Evolutionary conservation across 2,888 invertebrate genomes (phyloP).

Genomic region (Caenorhabditis sp.): DNA sequence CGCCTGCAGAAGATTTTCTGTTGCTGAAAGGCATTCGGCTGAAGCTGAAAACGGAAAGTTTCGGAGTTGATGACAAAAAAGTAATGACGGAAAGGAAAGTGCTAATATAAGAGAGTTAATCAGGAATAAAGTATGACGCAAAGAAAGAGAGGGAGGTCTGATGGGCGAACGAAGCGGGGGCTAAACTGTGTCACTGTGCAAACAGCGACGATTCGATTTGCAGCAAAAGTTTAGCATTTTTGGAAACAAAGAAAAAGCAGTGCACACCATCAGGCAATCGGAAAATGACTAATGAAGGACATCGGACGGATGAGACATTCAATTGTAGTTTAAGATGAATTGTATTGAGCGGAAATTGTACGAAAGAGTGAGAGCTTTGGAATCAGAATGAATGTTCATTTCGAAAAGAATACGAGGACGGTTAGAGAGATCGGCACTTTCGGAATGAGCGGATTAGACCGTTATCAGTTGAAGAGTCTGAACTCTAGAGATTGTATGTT

Average conservation of each 20-base stretch:
- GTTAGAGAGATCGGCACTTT: no score
- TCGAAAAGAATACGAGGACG: no score
- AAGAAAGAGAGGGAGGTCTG: conserved; percentile 9
- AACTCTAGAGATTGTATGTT: no score
- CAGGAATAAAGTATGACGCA: conserved; percentile 21
- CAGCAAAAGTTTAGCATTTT: conserved; percentile 18
- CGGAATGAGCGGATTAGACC: no score
- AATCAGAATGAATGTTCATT: no score
- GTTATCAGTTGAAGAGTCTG: no score
- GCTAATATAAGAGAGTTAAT: not conserved
- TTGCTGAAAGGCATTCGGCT: conserved; percentile 21
- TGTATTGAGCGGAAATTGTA: no score
- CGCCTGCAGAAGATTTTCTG: not conserved
- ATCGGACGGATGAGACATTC: not conserved
- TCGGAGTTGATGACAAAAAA: not conserved
- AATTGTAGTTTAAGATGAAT: no score
- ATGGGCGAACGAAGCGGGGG: conserved; percentile 19
- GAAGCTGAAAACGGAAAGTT: conserved; percentile 9
- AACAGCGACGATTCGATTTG: conserved; percentile 24
- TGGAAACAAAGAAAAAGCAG: conserved; percentile 27
- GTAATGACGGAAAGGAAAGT: not conserved
- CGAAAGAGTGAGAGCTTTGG: no score
- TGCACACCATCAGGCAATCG: not conserved
- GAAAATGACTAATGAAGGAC: not conserved
- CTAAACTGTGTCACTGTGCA: conserved; percentile 44